Evolutionary conservation across 2,113 vertebrate species (phyloP).

Genomic region (Reinhardtius hippoglossoides): DNA sequence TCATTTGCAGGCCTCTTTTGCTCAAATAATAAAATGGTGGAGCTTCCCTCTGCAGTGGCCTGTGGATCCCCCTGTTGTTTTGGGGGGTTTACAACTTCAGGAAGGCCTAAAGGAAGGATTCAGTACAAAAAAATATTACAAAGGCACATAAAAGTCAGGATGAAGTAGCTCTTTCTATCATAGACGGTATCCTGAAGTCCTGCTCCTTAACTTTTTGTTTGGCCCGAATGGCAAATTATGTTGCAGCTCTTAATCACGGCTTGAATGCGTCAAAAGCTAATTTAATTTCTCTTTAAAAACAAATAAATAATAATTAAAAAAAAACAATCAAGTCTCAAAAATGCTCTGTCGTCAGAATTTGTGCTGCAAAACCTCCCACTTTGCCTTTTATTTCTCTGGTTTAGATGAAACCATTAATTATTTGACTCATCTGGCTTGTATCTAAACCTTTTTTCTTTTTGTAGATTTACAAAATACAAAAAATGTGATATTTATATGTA

Average conservation of each 20-base stretch:
- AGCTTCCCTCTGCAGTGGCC: constrained; percentile 38
- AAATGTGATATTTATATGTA: constrained; percentile 82
- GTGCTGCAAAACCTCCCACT: constrained; percentile 49
- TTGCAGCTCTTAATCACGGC: constrained; percentile 28
- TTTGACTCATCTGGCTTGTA: constrained; percentile 57
- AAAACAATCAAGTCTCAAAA: constrained; percentile 11
- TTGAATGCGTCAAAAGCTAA: constrained; percentile 27
- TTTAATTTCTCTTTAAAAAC: constrained; percentile 24
- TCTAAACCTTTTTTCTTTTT: constrained; percentile 59
- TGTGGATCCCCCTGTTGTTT: constrained; percentile 19
- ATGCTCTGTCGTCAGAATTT: constrained; percentile 24
- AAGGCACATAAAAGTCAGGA: constrained; percentile 29
- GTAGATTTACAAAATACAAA: constrained; percentile 72
- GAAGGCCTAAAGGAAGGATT: constrained; percentile 37
- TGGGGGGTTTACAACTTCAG: constrained; percentile 23
- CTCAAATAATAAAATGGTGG: constrained; percentile 36
- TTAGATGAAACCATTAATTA: constrained; percentile 34
- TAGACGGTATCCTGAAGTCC: constrained; percentile 21
- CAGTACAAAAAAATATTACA: constrained; percentile 15
- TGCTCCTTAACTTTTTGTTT: constrained; percentile 10
- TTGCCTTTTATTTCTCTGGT: constrained; percentile 49
- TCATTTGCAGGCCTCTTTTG: constrained; percentile 46
- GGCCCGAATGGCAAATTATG: not conserved
- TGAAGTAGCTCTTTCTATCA: constrained; percentile 33
- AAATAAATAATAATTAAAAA: not conserved